Percentiles rank a stretch among this genome's conserved stretches.
Conservation (phyloP, 2,797 vertebrate genomes). For the Hirundo rustica region DNA sequence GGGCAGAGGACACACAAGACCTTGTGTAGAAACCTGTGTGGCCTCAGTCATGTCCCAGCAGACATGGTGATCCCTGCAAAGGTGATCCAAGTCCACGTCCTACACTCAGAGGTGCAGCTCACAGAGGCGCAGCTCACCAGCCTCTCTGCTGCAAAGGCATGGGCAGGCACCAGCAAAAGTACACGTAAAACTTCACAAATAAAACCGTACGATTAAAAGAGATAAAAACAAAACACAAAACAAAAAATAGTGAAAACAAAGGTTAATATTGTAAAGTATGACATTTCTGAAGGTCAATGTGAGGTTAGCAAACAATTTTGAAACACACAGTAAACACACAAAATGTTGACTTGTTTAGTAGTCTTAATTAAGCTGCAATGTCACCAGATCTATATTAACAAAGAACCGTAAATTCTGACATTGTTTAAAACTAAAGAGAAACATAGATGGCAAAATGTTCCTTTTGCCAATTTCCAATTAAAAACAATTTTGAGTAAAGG, state of each 20-base stretch:
- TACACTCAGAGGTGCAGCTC: neutral
- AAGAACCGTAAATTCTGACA: slow-evolving; percentile 62
- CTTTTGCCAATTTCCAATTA: slow-evolving; percentile 78
- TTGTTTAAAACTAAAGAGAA: slow-evolving; percentile 68
- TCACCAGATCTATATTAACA: slow-evolving; percentile 58
- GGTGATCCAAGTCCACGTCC: neutral
- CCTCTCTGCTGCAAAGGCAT: neutral
- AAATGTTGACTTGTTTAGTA: slow-evolving; percentile 69
- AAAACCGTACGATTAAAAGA: neutral
- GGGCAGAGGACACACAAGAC: neutral
- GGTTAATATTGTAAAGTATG: neutral
- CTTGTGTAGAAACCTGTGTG: neutral
- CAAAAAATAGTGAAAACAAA: neutral
- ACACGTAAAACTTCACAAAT: neutral
- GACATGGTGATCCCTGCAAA: neutral
- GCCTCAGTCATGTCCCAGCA: neutral
- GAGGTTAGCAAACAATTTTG: slow-evolving; percentile 60
- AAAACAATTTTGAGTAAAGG: slow-evolving; percentile 79
- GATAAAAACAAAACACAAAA: neutral
- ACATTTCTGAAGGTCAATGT: slow-evolving; percentile 13
- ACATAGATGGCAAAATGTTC: slow-evolving; percentile 66
- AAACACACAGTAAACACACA: slow-evolving; percentile 46
- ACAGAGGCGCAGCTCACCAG: neutral
- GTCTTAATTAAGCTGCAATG: slow-evolving; percentile 66
- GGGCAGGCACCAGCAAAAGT: neutral